Evolutionary conservation across 2,113 vertebrate species (phyloP), one percentile per base, ranked within the genome.

Genomic region (Zosterops japonicus): DNA sequence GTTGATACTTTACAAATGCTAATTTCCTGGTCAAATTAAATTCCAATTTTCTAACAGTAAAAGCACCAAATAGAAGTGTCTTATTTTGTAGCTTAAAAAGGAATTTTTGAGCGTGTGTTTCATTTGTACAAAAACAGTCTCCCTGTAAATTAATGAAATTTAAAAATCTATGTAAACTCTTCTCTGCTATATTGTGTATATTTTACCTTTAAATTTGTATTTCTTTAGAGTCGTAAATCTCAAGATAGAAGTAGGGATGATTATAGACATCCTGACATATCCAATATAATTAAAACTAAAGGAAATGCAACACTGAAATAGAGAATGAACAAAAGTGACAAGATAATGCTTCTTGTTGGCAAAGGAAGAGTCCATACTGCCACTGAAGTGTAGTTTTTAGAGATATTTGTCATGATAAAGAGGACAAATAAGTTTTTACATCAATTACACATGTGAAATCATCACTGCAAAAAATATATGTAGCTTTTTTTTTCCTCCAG

Each of bases 11-110:
- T 46, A 71, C 47, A 92, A 86, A 83, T 92, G 71, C 55, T 83
- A 68, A 96, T 96, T 93, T 97, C 52, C 65, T 60, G 56, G 69
- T 93, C 72, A 95, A 95, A 96, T 88, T 95, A 92, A 94, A 90
- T 93, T 93, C 79, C 39, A 63, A 23, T 93, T 92, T 96, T 96
- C 78, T 76, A 87, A n/a, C 36, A 69, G 57, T 72, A 85, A 85
- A 79, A 93, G 67, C 53, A 75, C 44, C 31, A 72, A 41, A 79
- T 39, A 87, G 49, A 78, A 78, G 21, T 29, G 23, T 33, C 60
- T 71, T 86, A 64, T 63, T 95, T 75, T 87, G 59, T 46, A 49
- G 19, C 75, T 87, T 68, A 46, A 83, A 92, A 83, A 69, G 35
- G 21, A 53, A 53, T 47, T 90, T 93, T 67, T 80, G 21, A 67